These are phyloP conservation scores for Cyclina sinensis DNA, from an alignment of 1,140 invertebrate genomes.

Conservation along the genomic window DNA sequence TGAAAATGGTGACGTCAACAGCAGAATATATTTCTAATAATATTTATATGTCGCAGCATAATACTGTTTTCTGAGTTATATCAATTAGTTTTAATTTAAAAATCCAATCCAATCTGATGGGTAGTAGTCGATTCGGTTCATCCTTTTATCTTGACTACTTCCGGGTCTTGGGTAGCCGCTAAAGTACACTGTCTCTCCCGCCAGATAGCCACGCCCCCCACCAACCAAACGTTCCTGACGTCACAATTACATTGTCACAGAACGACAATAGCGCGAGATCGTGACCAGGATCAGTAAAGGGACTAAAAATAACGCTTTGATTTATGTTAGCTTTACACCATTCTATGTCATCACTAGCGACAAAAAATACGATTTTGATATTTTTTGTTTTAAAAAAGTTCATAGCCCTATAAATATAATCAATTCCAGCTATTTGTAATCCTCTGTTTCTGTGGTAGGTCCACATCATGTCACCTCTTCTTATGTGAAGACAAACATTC, in stretches of 20 bases:
- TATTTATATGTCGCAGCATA: no score
- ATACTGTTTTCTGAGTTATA: no score
- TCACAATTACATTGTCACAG: conserved; percentile 80
- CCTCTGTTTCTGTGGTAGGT: conserved; percentile 72
- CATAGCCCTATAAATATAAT: conserved; percentile 72
- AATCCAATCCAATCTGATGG: neutral
- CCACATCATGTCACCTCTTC: conserved; percentile 62
- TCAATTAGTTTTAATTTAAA: no score
- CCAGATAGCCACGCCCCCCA: conserved; percentile 80
- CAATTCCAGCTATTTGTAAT: conserved; percentile 42
- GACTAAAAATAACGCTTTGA: conserved; percentile 51
- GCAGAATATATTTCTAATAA: no score
- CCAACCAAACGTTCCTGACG: conserved; percentile 81
- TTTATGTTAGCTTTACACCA: conserved; percentile 73
- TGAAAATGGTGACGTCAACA: no score
- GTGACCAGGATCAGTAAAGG: conserved; percentile 73
- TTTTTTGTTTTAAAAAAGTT: conserved; percentile 50
- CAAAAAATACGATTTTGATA: conserved; percentile 70
- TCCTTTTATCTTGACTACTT: neutral
- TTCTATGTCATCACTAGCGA: conserved; percentile 73
- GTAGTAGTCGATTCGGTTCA: neutral
- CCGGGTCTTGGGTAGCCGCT: conserved; percentile 64
- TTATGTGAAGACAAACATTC: conserved; percentile 61
- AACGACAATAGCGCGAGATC: conserved; percentile 76
- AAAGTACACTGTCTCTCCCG: conserved; percentile 78